Evolutionary conservation across 1,140 invertebrate species (phyloP).

Genomic region (Myzus persicae): DNA sequence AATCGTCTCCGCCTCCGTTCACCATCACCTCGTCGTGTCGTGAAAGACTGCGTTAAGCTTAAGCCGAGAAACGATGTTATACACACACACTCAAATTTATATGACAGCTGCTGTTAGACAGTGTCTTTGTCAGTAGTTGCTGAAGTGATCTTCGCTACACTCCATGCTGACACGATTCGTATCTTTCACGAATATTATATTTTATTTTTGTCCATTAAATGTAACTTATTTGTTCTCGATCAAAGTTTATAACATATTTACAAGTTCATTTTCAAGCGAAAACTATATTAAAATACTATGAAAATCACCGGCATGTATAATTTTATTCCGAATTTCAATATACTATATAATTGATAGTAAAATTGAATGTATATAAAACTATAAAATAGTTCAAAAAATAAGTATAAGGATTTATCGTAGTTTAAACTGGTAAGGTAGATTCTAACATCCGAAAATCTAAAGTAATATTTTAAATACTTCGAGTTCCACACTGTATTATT

Average conservation of each 20-base stretch:
- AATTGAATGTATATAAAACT: background rate
- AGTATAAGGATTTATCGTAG: background rate
- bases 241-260: background rate
- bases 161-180: background rate
- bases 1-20: background rate
- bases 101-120: background rate
- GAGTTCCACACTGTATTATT: background rate
- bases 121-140: background rate
- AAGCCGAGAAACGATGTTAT: background rate
- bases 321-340: background rate
- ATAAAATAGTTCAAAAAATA: background rate
- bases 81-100: background rate
- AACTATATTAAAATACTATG: background rate
- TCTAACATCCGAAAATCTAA: background rate
- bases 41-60: background rate
- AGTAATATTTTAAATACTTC: background rate
- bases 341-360: background rate
- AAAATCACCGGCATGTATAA: background rate
- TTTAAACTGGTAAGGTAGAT: background rate
- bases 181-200: background rate
- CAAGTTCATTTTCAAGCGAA: background rate
- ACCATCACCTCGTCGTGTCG: background rate
- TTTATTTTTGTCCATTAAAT: background rate
- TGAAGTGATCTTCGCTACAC: background rate
- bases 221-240: background rate